These are phyloP conservation scores for Rhegmatorhina hoffmannsi DNA, from an alignment of 2,113 vertebrate species.

Conservation along the genomic window DNA sequence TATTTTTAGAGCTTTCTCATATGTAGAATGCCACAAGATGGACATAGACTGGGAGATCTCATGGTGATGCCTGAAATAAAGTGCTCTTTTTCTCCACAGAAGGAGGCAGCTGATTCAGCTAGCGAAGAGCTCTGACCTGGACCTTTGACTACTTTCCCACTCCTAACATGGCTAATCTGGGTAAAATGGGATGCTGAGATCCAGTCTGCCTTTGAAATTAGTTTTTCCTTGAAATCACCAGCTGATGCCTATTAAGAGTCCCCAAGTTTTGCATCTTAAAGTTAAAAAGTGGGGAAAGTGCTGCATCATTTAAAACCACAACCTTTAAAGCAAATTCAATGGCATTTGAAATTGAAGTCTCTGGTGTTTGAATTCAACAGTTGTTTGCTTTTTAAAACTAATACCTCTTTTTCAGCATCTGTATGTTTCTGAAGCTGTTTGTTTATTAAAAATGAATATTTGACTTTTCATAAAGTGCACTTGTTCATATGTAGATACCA, in stretches of 20 bases:
- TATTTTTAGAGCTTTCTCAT: conserved; percentile 52
- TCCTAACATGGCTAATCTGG: neutral
- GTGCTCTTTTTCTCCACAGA: neutral
- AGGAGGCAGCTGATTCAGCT: neutral
- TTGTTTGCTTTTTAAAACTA: neutral
- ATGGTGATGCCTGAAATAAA: neutral
- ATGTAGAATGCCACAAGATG: conserved; percentile 23
- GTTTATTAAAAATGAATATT: neutral
- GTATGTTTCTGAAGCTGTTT: neutral
- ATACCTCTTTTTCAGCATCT: neutral
- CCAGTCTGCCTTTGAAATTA: neutral
- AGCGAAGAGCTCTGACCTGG: neutral
- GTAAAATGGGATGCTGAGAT: neutral
- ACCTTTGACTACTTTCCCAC: neutral
- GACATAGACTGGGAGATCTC: neutral
- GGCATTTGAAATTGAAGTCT: neutral
- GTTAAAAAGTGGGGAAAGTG: neutral
- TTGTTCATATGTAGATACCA: neutral
- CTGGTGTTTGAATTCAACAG: neutral
- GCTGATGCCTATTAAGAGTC: neutral
- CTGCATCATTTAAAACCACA: neutral
- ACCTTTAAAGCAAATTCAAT: neutral
- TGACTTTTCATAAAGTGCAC: neutral
- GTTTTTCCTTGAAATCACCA: neutral
- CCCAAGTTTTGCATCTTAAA: neutral